Evolutionary conservation across 2,113 vertebrate genomes (phyloP), one percentile per base, ranked within the genome.

Genomic region (Gyps fulvus): DNA sequence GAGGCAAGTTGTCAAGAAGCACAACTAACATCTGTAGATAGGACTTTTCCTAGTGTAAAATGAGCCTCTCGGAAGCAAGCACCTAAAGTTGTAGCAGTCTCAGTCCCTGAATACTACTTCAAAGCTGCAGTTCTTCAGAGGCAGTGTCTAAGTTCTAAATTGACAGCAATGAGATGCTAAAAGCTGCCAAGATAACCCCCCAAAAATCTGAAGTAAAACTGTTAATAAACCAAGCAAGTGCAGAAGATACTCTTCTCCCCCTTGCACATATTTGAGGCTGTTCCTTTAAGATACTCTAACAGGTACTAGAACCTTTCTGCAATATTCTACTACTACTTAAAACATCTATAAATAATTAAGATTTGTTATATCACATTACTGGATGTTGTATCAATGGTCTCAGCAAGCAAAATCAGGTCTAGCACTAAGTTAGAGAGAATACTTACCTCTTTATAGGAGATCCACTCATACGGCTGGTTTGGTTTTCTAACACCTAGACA

Each of bases 401-500:
- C 62, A 49, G 47, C 22, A 84, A 72, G 18, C 40, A 83, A 83
- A 76, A 78, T 36, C 43, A 83, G 52, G 38, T 54, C 34, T 52
- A 76, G 20, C 20, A 42, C 16, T 18, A 83, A 65, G 43, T n/a
- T 26, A 34, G 43, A 79, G 9, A 63, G 25, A 38, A n/a, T 58
- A 92, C 98, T 98, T 96, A 99, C 99, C 98, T 99, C 98, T 97
- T 97, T 98, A 77, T 99, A 99, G 10, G 99, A 98, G 86, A 98
- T 98, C 99, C 99, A 99, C 91, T 99, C 99, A n/a, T 99, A 99
- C 0, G 99, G 99, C 83, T 99, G 98, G 97, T 99, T 98, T 57
- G 99, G 99, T 96, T 99, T 99, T 87, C 99, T 98, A 32, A 98
- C 97, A 78, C 99, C 99, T 22, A 99, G 98, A 96, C 99, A 99